These are phyloP conservation scores for Meloidogyne floridensis DNA, from an alignment of 1,140 invertebrate species.

Conservation along the genomic window DNA sequence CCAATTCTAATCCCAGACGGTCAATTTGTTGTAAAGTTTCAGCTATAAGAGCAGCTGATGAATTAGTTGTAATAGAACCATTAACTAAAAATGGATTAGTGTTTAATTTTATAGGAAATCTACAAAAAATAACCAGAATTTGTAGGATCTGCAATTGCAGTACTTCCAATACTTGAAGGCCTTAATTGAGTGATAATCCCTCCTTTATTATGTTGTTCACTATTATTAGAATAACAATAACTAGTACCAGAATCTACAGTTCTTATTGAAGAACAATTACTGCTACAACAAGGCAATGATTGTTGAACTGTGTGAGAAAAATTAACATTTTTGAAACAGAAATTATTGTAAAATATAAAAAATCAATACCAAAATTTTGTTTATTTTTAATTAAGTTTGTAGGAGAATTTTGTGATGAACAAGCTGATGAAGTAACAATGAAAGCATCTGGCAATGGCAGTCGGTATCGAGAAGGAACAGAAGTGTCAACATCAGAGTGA, in stretches of 20 bases:
- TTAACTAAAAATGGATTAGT: neutral
- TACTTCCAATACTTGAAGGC: slow-evolving; percentile 1
- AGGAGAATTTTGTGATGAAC: neutral
- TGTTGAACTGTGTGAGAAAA: neutral
- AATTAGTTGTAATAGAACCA: neutral
- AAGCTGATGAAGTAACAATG: neutral
- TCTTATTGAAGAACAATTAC: neutral
- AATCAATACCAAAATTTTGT: too few relatives aligned
- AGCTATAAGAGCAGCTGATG: slow-evolving; percentile 32
- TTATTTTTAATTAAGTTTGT: too few relatives aligned
- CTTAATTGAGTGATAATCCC: neutral
- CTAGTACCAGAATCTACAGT: neutral
- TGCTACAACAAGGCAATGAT: neutral
- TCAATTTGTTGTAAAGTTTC: slow-evolving; percentile 49
- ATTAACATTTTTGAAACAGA: too few relatives aligned
- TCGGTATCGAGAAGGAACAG: neutral
- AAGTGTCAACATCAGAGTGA: neutral
- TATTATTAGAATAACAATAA: neutral
- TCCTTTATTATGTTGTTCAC: neutral
- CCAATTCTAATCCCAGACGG: slow-evolving; percentile 35
- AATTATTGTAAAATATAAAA: too few relatives aligned
- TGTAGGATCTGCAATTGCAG: neutral
- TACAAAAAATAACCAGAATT: neutral
- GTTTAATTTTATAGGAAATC: neutral
- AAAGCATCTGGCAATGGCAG: neutral